These are phyloP conservation scores for Drosophila jambulina DNA, from an alignment of 1,140 invertebrate species.

Conservation along the genomic window DNA sequence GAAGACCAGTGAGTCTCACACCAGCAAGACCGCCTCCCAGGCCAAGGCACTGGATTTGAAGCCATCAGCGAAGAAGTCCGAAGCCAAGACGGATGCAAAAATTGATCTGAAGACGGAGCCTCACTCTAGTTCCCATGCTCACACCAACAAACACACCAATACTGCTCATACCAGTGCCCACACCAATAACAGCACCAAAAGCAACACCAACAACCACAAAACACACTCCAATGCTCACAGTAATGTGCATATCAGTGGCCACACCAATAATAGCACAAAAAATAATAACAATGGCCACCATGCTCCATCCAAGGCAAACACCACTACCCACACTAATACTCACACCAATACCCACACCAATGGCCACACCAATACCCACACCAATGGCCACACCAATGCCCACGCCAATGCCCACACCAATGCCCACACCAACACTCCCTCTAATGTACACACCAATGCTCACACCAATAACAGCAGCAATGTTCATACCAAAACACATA, in stretches of 20 bases:
- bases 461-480: background rate
- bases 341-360: background rate
- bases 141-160: background rate
- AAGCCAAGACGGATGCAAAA: background rate
- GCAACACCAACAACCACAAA: background rate
- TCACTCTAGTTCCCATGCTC: background rate
- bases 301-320: too few species aligned
- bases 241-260: background rate
- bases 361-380: background rate
- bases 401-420: background rate
- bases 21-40: background rate
- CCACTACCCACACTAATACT: too few species aligned
- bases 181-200: background rate
- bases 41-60: background rate
- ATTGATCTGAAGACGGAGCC: background rate
- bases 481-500: background rate
- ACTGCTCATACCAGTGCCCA: background rate
- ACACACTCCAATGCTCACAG: background rate
- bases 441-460: too few species aligned
- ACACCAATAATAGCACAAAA: background rate
- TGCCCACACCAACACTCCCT: background rate
- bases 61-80: background rate
- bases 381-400: background rate
- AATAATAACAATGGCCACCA: background rate
- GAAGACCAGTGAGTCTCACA: background rate